A percentile compares a stretch with the other conserved stretches of the same genome.
Conservation (phyloP, 2,797 vertebrate genomes). For the Loriculus beryllinus region DNA sequence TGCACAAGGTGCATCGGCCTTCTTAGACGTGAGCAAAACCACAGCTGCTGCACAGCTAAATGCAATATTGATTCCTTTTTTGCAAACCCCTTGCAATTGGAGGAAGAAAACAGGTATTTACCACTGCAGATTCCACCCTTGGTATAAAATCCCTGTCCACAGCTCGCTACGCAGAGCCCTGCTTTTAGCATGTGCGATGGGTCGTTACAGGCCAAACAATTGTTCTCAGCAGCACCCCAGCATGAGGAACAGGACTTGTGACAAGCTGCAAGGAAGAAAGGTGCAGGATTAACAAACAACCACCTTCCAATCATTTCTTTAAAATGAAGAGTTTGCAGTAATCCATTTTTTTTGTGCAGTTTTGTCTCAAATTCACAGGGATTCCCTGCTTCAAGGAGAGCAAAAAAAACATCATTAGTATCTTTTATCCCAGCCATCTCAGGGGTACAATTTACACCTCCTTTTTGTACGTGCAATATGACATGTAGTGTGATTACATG, state of each 20-base stretch:
- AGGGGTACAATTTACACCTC: neutral
- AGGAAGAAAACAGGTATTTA: conserved; percentile 60
- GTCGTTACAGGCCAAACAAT: conserved; percentile 84
- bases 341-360: neutral
- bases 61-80: neutral
- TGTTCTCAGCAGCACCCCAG: conserved; percentile 74
- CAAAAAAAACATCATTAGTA: neutral
- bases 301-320: neutral
- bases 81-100: neutral
- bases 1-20: neutral
- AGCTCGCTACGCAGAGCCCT: conserved; percentile 80
- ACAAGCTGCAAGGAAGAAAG: conserved; percentile 78
- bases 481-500: neutral
- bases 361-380: neutral
- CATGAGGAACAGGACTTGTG: conserved; percentile 85
- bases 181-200: conserved; percentile 73
- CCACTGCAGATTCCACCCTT: conserved; percentile 80
- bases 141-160: conserved; percentile 79
- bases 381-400: neutral
- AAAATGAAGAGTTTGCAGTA: neutral
- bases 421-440: neutral
- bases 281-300: neutral
- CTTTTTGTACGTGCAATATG: fast-evolving
- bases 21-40: neutral
- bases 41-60: neutral